phyloP scores from a whole-genome alignment of 2,888 invertebrate species.

The Agrilus mali region DNA sequence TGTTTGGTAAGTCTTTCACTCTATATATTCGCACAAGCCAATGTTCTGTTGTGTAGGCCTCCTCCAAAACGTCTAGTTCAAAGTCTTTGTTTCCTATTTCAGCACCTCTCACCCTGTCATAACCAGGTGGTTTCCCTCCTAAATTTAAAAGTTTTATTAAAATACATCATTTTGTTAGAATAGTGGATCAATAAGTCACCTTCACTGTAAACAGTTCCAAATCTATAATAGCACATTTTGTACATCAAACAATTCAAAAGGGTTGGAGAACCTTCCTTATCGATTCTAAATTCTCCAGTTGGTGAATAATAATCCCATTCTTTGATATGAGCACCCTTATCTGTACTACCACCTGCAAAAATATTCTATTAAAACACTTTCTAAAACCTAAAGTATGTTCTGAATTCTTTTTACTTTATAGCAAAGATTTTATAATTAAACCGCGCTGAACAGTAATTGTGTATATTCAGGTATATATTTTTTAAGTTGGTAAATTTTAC shows the following conservation, averaged over 20 bases:
- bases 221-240: slow-evolving; percentile 98
- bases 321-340: slow-evolving; percentile 86
- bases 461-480: no score
- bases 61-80: slow-evolving; percentile 94
- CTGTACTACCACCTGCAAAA: slow-evolving; percentile 75
- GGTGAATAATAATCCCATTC: slow-evolving; percentile 96
- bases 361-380: slow-evolving; percentile 38
- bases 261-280: slow-evolving; percentile 83
- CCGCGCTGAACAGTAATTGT: no score
- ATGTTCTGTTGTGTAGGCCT: slow-evolving; percentile 98
- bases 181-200: slow-evolving; percentile 47
- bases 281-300: slow-evolving; percentile 90
- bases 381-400: no score
- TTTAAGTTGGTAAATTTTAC: no score
- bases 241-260: slow-evolving; percentile 97
- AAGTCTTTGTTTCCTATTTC: slow-evolving; percentile 99
- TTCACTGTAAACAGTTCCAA: slow-evolving; percentile 93
- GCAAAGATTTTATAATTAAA: no score
- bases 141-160: slow-evolving; percentile 10
- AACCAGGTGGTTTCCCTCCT: slow-evolving; percentile 85
- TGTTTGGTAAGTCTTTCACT: slow-evolving; percentile 87
- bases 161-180: neutral
- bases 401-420: no score
- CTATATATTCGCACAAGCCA: slow-evolving; percentile 98
- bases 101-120: slow-evolving; percentile 90